A percentile compares a stretch with the other conserved stretches of the same genome.
phyloP scores from a whole-genome alignment of 2,888 invertebrate genomes.

The Sicus ferrugineus region DNA sequence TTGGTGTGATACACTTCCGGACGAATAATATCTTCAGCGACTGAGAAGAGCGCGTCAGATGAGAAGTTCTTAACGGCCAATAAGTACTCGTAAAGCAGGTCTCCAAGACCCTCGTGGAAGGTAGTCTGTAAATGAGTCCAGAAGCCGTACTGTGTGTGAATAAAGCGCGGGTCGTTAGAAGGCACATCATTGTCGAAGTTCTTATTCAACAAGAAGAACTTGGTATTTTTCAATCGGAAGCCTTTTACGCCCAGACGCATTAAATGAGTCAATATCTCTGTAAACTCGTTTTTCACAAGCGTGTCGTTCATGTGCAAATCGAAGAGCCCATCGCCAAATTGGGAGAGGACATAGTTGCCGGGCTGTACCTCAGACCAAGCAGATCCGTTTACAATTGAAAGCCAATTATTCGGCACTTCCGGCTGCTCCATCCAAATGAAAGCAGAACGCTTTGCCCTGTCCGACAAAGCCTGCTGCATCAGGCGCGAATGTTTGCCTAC shows the following conservation, averaged over 20 bases:
- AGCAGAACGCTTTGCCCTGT: slow-evolving; percentile 73
- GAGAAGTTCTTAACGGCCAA: slow-evolving; percentile 70
- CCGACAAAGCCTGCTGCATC: slow-evolving; percentile 72
- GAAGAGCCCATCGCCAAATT: slow-evolving; percentile 73
- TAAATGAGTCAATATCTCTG: slow-evolving; percentile 75
- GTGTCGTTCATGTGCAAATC: slow-evolving; percentile 84
- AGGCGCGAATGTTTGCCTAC: slow-evolving; percentile 74
- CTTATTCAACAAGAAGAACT: slow-evolving; percentile 68
- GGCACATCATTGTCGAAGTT: slow-evolving; percentile 66
- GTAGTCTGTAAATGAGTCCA: slow-evolving; percentile 72
- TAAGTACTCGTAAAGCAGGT: slow-evolving; percentile 72
- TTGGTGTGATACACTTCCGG: slow-evolving; percentile 53
- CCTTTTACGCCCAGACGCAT: slow-evolving; percentile 81
- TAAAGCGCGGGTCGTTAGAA: slow-evolving; percentile 52
- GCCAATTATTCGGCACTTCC: slow-evolving; percentile 76
- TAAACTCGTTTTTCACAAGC: slow-evolving; percentile 72
- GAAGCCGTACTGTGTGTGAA: slow-evolving; percentile 70
- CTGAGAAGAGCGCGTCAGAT: slow-evolving; percentile 64
- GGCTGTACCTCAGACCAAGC: slow-evolving; percentile 57
- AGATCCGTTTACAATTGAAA: slow-evolving; percentile 60
- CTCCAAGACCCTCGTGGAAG: slow-evolving; percentile 68
- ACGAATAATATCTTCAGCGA: slow-evolving; percentile 57
- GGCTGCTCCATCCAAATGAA: slow-evolving; percentile 77
- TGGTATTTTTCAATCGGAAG: slow-evolving; percentile 73
- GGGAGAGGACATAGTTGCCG: slow-evolving; percentile 76